Conservation (phyloP, 23 tunicate genomes). For the Phallusia fumigata region DNA sequence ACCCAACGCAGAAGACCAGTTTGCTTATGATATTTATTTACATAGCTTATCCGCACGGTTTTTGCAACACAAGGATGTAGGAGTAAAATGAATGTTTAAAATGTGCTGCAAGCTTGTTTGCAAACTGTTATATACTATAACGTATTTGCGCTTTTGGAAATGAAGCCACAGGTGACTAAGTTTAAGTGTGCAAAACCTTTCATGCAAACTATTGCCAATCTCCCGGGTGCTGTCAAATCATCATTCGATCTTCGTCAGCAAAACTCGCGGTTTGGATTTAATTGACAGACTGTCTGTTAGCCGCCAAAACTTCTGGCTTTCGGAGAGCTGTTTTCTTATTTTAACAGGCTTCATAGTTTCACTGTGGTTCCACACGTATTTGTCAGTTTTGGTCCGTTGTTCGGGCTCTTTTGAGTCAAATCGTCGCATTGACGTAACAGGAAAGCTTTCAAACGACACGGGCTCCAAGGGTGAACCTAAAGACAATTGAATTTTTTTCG, state of each 20-base stretch:
- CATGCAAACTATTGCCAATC: not conserved
- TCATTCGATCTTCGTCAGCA: conserved; percentile 47
- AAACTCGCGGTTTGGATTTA: conserved; percentile 6
- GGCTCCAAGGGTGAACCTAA: not conserved
- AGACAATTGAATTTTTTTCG: no score
- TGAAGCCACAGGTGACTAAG: no score
- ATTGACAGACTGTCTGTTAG: conserved; percentile 29
- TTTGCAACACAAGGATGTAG: no score
- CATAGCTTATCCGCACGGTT: no score
- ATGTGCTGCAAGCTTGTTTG: no score
- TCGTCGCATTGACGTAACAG: conserved; percentile 37
- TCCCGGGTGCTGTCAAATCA: not conserved
- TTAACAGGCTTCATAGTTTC: conserved; percentile 47
- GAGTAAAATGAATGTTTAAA: no score
- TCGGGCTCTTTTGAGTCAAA: not conserved
- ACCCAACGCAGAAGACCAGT: no score
- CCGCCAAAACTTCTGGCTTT: conserved; percentile 68
- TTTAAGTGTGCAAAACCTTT: no score
- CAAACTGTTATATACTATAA: no score
- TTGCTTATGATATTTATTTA: no score
- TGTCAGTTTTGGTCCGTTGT: not conserved
- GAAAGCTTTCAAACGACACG: conserved; percentile 10
- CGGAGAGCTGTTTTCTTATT: conserved; percentile 42
- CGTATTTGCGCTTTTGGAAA: no score
- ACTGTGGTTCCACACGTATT: conserved; percentile 61